A percentile compares a stretch with the other conserved stretches of the same genome.
These are phyloP conservation scores for Matsumyia berberina DNA, from an alignment of 2,888 invertebrate species.

Conservation along the genomic window DNA sequence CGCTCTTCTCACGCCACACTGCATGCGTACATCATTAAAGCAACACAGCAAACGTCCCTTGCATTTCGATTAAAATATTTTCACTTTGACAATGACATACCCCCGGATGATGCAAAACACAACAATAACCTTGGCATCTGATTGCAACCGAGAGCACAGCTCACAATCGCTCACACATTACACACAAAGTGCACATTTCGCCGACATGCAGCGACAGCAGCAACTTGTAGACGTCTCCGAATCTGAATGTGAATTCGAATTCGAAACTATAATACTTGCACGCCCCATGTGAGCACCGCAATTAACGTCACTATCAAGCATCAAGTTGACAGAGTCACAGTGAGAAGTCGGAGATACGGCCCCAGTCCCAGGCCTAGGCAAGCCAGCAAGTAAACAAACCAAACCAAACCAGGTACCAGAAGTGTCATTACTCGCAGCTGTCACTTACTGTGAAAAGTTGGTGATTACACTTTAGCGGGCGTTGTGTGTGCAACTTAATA, in stretches of 20 bases:
- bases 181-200: constrained; percentile 40
- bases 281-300: constrained; percentile 51
- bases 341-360: constrained; percentile 9
- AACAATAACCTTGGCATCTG: constrained; percentile 74
- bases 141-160: constrained; percentile 48
- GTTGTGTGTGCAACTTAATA: constrained; percentile 59
- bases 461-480: constrained; percentile 55
- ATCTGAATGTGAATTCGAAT: constrained; percentile 25
- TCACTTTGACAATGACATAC: constrained; percentile 71
- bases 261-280: constrained; percentile 8
- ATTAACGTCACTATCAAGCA: constrained; percentile 71
- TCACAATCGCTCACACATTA: not conserved
- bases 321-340: constrained; percentile 47
- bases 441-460: constrained; percentile 48
- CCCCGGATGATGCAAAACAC: constrained; percentile 53
- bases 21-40: constrained; percentile 20
- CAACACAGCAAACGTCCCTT: constrained; percentile 39
- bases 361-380: not conserved
- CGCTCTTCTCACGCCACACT: not conserved
- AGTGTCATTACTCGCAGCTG: constrained; percentile 72
- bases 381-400: no score
- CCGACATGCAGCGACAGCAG: constrained; percentile 7
- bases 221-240: constrained; percentile 48
- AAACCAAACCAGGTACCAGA: constrained; percentile 39
- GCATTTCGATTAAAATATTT: constrained; percentile 73